Conservation (phyloP, 2,797 vertebrate species). For the Chloroceryle amazona region DNA sequence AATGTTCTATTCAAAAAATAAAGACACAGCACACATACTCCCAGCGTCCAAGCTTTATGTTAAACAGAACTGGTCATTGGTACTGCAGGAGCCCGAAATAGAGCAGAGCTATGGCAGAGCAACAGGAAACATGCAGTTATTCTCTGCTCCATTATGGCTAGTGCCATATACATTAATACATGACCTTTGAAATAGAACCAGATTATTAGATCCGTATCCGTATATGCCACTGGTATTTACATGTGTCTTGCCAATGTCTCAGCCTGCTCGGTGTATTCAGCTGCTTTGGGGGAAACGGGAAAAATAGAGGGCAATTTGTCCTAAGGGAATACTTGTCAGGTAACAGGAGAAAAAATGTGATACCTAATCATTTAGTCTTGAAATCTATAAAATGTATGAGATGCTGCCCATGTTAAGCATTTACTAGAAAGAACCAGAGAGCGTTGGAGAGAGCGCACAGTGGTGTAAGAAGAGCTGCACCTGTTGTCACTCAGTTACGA, state of each 20-base stretch:
- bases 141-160: constrained; percentile 8
- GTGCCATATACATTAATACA: constrained; percentile 19
- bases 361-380: background rate
- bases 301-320: background rate
- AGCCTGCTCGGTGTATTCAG: background rate
- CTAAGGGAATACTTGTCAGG: background rate
- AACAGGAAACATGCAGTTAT: constrained; percentile 29
- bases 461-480: constrained; percentile 23
- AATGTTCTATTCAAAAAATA: constrained; percentile 25
- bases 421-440: constrained; percentile 35
- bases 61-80: constrained; percentile 38
- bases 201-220: background rate
- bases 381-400: background rate
- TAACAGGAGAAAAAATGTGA: constrained; percentile 6
- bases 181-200: constrained; percentile 43
- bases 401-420: background rate
- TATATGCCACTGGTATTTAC: background rate
- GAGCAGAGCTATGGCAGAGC: constrained; percentile 24
- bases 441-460: background rate
- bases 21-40: background rate
- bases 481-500: constrained; percentile 54
- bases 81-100: background rate
- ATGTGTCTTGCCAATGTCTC: background rate
- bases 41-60: constrained; percentile 25
- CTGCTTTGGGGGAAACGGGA: background rate